Base-by-base conservation (phyloP, 2,113 vertebrate genomes). In the Melozone crissalis region DNA sequence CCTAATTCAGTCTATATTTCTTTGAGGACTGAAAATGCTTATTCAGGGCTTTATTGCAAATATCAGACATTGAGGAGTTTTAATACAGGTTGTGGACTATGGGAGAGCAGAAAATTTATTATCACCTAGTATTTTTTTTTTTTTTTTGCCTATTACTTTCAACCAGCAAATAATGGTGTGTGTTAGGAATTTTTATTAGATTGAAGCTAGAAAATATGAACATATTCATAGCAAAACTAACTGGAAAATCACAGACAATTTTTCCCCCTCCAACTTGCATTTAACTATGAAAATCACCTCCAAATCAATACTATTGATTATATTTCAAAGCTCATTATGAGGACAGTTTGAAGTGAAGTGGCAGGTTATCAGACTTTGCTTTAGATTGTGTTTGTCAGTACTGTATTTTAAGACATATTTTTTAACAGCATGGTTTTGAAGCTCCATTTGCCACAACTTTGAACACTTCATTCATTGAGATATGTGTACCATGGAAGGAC, bases 361-460 rank as follows among this genome's bases (percentile, higher is more conserved):
- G 41, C 47, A 89, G 47, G 51, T 94, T 95, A 87, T 91, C 79
- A 92, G 72, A 46, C 37, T 90, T 95, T 87, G 59, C 55, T 94
- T 97, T 92, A 84, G 62, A 93, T 89, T 79, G 61, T n/a, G 41
- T 90, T 92, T 93, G 44, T 89, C 88, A 96, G 59, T 62, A 88
- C 21, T 59, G 24, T 79, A 68, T 73, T 91, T 91, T 92, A 86
- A 83, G 54, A 52, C 10, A 39, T 13, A 65, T 65, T 83, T 93
- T 93, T 93, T 80, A 73, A 88, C 5, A 80, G 35, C 52, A 39
- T 31, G 41, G 5, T 65, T 95, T 90, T 91, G 69, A 84, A 93
- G 37, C 44, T 89, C 95, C 58, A 77, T 95, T 96, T 94, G 72
- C 62, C 41, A 72, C 54, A 82, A 65, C 55, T 92, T 79, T 82